These are phyloP conservation scores for Heliconius cydno DNA, from an alignment of 2,888 invertebrate species.

Conservation along the genomic window DNA sequence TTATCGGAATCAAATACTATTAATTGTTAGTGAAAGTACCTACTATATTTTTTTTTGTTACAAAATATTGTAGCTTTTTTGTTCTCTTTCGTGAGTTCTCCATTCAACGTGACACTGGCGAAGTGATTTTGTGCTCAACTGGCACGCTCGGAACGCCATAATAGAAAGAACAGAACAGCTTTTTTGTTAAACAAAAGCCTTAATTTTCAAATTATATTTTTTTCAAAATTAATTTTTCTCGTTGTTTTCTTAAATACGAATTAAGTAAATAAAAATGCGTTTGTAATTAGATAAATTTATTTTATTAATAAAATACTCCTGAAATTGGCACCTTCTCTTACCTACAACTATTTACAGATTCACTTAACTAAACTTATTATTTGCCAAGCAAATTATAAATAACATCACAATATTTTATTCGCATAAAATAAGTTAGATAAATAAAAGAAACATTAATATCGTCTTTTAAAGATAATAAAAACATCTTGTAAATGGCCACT, in stretches of 20 bases:
- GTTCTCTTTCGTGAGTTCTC: too few species aligned
- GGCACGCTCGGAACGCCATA: too few species aligned
- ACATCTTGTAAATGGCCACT: neutral
- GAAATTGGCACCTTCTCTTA: slow-evolving; percentile 22
- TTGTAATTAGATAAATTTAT: neutral
- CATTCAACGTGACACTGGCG: too few species aligned
- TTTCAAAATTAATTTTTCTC: neutral
- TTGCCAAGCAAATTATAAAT: slow-evolving; percentile 20
- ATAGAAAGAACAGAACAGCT: too few species aligned
- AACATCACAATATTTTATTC: slow-evolving; percentile 8
- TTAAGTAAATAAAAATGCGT: neutral
- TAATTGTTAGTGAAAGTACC: too few species aligned
- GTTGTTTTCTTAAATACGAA: neutral
- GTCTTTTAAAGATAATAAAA: neutral
- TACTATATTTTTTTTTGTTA: too few species aligned
- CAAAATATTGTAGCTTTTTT: too few species aligned
- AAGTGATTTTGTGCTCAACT: too few species aligned
- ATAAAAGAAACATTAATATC: neutral
- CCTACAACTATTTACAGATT: slow-evolving; percentile 13
- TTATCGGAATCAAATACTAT: too few species aligned
- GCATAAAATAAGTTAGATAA: neutral
- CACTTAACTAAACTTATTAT: slow-evolving; percentile 17
- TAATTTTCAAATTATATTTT: too few species aligned
- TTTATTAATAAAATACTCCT: slow-evolving; percentile 17
- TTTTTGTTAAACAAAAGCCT: too few species aligned